These are phyloP conservation scores for Eledone cirrhosa DNA, from an alignment of 2,888 invertebrate species.

Conservation along the genomic window DNA sequence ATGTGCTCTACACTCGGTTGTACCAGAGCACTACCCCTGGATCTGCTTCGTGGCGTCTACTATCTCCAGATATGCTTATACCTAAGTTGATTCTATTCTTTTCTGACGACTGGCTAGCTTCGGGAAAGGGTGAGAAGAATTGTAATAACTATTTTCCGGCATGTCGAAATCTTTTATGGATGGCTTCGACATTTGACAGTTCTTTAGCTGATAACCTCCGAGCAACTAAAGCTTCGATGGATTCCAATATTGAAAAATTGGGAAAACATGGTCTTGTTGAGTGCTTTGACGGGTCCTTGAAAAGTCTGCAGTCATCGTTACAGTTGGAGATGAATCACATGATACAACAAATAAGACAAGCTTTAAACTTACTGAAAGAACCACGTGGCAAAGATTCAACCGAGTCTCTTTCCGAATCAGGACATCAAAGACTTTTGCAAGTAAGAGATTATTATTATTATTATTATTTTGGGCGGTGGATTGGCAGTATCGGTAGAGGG, in stretches of 20 bases:
- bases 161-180: conserved; percentile 54
- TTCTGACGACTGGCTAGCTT: conserved; percentile 56
- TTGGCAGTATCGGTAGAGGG: no score
- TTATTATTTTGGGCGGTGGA: no score
- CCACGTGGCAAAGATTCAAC: conserved; percentile 68
- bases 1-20: conserved; percentile 77
- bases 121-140: conserved; percentile 46
- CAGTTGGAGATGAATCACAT: conserved; percentile 83
- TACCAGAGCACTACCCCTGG: conserved; percentile 66
- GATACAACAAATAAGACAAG: conserved; percentile 85
- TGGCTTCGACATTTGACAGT: conserved; percentile 70
- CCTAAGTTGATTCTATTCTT: conserved; percentile 87
- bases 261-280: conserved; percentile 83
- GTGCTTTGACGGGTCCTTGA: conserved; percentile 70
- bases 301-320: conserved; percentile 83
- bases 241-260: conserved; percentile 87
- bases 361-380: conserved; percentile 83
- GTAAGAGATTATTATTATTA: conserved; percentile 63
- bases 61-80: conserved; percentile 79
- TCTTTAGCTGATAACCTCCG: conserved; percentile 75
- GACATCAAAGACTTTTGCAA: conserved; percentile 87
- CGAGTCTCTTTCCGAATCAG: conserved; percentile 81
- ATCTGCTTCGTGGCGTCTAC: conserved; percentile 65
- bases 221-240: conserved; percentile 77
- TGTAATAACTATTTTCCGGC: conserved; percentile 52